Percentiles rank a stretch among this genome's conserved stretches.
phyloP scores from a whole-genome alignment of 2,888 invertebrate genomes.

The Cataglyphis rosenhaueri region DNA sequence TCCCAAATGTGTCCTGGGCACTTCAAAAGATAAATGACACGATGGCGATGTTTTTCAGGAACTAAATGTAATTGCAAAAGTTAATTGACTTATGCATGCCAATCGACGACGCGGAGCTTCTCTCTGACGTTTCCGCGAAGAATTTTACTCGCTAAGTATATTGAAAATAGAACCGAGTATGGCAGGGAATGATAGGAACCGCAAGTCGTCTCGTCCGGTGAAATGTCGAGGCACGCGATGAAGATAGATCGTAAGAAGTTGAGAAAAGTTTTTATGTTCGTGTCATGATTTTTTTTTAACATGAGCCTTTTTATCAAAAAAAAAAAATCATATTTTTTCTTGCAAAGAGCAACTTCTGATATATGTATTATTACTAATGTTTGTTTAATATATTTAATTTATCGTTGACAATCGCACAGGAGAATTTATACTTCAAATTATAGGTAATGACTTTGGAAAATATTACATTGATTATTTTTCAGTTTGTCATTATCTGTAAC shows the following conservation, averaged over 20 bases:
- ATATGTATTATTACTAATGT: slow-evolving; percentile 7
- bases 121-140: slow-evolving; percentile 5
- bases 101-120: slow-evolving; percentile 22
- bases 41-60: slow-evolving; percentile 7
- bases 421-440: not conserved
- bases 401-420: not conserved
- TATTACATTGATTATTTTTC: not conserved
- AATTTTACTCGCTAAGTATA: slow-evolving; percentile 4
- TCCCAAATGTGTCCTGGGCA: not conserved
- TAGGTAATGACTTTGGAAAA: not conserved
- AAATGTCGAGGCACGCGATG: slow-evolving; percentile 38
- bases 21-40: not conserved
- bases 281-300: slow-evolving; percentile 29
- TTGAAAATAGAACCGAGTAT: slow-evolving; percentile 14
- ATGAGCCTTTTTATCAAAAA: not conserved
- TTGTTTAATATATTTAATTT: slow-evolving; percentile 5
- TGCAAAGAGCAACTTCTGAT: not conserved
- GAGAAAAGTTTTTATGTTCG: slow-evolving; percentile 19
- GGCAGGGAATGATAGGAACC: slow-evolving; percentile 1
- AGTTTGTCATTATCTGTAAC: not conserved
- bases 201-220: slow-evolving; percentile 17
- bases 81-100: slow-evolving; percentile 34
- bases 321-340: not conserved
- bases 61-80: slow-evolving; percentile 34
- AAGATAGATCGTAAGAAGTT: slow-evolving; percentile 43